Evolutionary conservation across 2,113 vertebrate genomes (phyloP), one percentile per base, ranked within the genome.

Genomic region (Notothenia rossii): DNA sequence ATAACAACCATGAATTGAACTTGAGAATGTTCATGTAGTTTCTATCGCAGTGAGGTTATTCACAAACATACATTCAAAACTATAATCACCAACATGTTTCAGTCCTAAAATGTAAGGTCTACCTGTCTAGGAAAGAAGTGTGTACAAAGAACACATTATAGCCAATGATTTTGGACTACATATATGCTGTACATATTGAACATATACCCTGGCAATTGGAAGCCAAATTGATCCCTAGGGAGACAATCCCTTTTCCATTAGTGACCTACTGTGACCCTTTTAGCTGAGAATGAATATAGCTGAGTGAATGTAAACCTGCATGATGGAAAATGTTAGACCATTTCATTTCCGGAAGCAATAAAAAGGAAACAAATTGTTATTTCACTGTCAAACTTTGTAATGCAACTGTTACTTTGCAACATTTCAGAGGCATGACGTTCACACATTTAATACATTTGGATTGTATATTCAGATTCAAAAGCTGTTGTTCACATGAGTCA

Each of bases 201-300:
- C 13, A 71, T 67, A 20, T 13, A 36, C 4, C 51, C 9, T 15
- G 3, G n/a, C 61, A 43, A 77, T 55, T 36, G 17, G 40, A 20
- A 1, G 2, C n/a, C 36, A 71, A 40, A 63, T 36, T 71, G 3
- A 20, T 50, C 53, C 10, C 33, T 10, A 14, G 22, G 14, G 20
- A 77, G 15, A 53, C 13, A 22, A 11, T 53, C 18, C 18, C 25
- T 65, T 51, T 65, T 76, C 66, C 33, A 80, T 74, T 83, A 59
- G n/a, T 46, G 61, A 68, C 61, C 25, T 73, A 14, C 33, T 36
- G 33, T 50, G 18, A 17, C 29, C 11, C 10, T 56, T 67, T 63
- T 56, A 61, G 54, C 33, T 67, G 6, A 17, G n/a, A 79, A 12
- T 29, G 22, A 68, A 53, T 36, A 13, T 13, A 18, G 40, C 49